A percentile compares a stretch with the other conserved stretches of the same genome.
These are phyloP conservation scores for Picathartes gymnocephalus DNA, from an alignment of 2,113 vertebrate species.

Conservation along the genomic window DNA sequence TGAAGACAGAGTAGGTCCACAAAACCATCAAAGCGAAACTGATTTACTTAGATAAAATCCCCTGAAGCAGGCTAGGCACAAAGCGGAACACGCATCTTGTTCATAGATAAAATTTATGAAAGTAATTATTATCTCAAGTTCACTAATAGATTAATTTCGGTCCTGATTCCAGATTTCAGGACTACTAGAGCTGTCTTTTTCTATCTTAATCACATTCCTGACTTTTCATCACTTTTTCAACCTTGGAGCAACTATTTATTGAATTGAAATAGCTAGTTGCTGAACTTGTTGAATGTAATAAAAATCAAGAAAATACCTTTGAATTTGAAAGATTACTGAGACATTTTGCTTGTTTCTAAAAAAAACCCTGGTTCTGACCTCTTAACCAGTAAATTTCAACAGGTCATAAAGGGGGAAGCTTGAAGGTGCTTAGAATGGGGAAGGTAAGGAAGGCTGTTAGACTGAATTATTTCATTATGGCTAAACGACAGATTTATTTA, in stretches of 20 bases:
- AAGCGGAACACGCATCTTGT: neutral
- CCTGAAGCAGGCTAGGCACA: neutral
- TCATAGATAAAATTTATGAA: neutral
- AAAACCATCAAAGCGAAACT: neutral
- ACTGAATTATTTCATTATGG: neutral
- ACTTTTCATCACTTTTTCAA: neutral
- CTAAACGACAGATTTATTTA: neutral
- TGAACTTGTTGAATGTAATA: neutral
- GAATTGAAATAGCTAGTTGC: neutral
- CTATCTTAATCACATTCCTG: neutral
- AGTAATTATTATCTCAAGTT: neutral
- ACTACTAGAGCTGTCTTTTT: neutral
- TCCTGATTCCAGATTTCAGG: neutral
- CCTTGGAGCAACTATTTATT: neutral
- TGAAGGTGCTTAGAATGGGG: neutral
- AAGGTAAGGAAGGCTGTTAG: neutral
- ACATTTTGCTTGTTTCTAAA: neutral
- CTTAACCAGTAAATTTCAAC: neutral
- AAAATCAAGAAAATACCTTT: neutral
- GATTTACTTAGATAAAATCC: neutral
- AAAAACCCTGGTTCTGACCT: rapidly evolving
- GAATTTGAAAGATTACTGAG: neutral
- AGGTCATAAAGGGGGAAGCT: neutral
- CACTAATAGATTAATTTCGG: neutral
- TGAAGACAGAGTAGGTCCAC: neutral